Base-by-base conservation (phyloP, 2,797 vertebrate genomes). In the Xiphophorus birchmanni region DNA sequence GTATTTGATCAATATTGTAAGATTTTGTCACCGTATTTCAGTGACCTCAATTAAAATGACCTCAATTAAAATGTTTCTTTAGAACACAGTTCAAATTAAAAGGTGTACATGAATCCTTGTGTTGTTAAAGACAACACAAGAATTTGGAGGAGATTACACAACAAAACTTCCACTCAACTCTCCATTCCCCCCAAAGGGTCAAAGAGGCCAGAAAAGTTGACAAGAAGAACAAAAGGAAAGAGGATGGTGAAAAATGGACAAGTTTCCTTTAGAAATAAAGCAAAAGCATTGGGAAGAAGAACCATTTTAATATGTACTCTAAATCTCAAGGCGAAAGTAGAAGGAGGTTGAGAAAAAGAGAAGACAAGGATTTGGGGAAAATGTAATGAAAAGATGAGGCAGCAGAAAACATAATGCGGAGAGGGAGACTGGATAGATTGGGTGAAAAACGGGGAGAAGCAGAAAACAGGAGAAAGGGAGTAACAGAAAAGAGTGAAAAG, bases 381-480 rank as follows among this genome's bases (percentile, higher is more conserved):
- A 78, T 26, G 84, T 83, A 72, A 84, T 80, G 86, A 90, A 90
- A 88, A 84, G 86, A 86, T 84, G 88, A 90, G 84, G 60, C 79
- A 88, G 90, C 88, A 88, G 78, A 86, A 92, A 87, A 78, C 4
- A 5, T 60, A 5, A 21, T 11, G 72, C 23, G 40, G 42, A 67
- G 13, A 32, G 15, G 35, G 32, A 58, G 72, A 26, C 5, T 80
- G 80, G 76, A 88, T 82, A 84, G 78, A 91, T 81, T 67, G 56
- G 72, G 65, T 74, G 47, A 80, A 86, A 90, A 88, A 87, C 75
- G 80, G 84, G 87, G 87, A 83, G 80, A 87, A 63, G 85, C 86
- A 83, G 73, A 89, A 84, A 82, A 76, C 63, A 79, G 73, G 50
- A 76, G 73, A 73, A n/a, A 76, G 73, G 71, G 48, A 58, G 78